phyloP scores from a whole-genome alignment of 64 coral and sea anemone species.

The Orbicella faveolata region DNA sequence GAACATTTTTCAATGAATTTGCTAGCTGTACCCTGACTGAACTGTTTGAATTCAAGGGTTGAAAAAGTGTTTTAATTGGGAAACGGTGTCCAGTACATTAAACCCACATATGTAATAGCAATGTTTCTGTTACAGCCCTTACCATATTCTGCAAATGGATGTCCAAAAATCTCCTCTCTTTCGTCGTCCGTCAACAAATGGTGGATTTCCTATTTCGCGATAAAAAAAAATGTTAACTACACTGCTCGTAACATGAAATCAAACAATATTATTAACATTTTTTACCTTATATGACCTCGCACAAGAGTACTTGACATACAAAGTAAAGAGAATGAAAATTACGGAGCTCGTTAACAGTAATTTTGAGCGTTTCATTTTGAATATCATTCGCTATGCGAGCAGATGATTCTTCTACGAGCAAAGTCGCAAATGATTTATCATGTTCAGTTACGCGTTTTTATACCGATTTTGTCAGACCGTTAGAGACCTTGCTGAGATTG shows the following conservation, averaged over 20 bases:
- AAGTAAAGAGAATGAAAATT: background rate
- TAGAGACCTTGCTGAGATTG: background rate
- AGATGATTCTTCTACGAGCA: background rate
- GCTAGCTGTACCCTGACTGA: no score
- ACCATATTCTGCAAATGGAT: constrained; percentile 35
- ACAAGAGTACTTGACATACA: background rate
- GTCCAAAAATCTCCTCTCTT: constrained; percentile 33
- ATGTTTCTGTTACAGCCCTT: background rate
- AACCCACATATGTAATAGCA: background rate
- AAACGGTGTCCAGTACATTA: background rate
- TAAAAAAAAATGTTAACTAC: background rate
- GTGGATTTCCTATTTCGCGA: constrained; percentile 5
- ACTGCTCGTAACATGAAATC: background rate
- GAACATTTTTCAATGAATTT: no score
- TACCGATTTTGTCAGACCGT: background rate
- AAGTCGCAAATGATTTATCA: background rate
- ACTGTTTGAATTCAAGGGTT: no score
- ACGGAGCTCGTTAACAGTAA: background rate
- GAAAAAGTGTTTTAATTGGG: no score
- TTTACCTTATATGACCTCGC: constrained; percentile 39
- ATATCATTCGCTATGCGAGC: background rate
- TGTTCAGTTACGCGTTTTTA: background rate
- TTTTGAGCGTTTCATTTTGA: constrained; percentile 13
- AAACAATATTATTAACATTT: background rate
- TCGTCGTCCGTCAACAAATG: constrained; percentile 20